phyloP scores from a whole-genome alignment of 35 echinoderm and acorn worm species.

The Strongylocentrotus purpuratus region DNA sequence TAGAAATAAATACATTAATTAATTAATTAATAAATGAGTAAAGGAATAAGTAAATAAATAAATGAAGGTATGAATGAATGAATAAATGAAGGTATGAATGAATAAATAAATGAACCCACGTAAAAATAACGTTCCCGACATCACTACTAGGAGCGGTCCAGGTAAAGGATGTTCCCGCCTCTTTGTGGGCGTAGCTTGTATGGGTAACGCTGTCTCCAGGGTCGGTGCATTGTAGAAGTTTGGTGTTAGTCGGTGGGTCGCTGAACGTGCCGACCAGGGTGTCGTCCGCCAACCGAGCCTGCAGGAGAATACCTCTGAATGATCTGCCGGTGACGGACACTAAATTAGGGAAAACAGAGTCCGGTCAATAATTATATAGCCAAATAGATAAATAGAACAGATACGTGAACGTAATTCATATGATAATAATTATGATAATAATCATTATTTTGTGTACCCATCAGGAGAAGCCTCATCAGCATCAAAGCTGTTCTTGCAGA shows the following conservation, averaged over 20 bases:
- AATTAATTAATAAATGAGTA: no score
- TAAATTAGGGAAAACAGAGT: neutral
- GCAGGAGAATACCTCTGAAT: constrained; percentile 44
- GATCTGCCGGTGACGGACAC: neutral
- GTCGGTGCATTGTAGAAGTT: neutral
- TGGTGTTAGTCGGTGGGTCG: constrained; percentile 33
- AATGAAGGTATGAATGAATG: no score
- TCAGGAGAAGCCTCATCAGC: no score
- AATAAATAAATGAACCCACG: constrained; percentile 11
- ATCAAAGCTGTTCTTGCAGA: no score
- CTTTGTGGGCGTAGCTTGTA: neutral
- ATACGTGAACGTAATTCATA: no score
- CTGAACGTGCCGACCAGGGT: constrained; percentile 31
- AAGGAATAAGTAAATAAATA: no score
- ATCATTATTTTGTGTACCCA: no score
- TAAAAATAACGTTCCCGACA: constrained; percentile 29
- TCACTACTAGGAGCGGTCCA: constrained; percentile 37
- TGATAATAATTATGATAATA: no score
- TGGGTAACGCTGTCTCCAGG: constrained; percentile 50
- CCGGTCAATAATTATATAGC: neutral
- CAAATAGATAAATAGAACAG: no score
- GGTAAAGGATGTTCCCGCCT: constrained; percentile 16
- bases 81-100: no score
- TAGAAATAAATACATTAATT: no score
- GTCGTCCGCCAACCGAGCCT: constrained; percentile 6